Base-by-base conservation (phyloP, 2,797 vertebrate species). In the Cichlasoma orientale region DNA sequence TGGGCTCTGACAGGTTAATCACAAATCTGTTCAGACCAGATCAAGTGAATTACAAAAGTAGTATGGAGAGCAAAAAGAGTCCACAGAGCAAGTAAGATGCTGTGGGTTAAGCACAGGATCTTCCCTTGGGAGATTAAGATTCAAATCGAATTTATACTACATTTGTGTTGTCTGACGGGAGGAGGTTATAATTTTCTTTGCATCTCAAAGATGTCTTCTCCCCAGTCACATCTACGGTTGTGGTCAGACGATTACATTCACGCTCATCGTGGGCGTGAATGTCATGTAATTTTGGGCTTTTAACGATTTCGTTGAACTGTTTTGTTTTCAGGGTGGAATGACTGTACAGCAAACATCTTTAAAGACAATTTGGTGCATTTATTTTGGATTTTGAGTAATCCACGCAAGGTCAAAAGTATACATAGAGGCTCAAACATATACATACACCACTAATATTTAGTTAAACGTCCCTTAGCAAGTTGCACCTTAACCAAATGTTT, bases 191-290 rank as follows among this genome's bases (percentile, higher is more conserved):
- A 66, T 66, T 66, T 41, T 66, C 61, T 66, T 83, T 88, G 79
- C 12, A 76, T 85, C 84, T 69, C 68, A 90, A 87, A 91, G 88
- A 90, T 88, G 89, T 84, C 86, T 58, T 71, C 52, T 76, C 77
- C 75, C 25, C 78, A 70, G 80, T 57, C 80, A 59, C 38, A 75
- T 85, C 75, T 25, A 44, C 38, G 44, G 14, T 25, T 63, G 38
- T 0, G 14, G 59, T 18, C 8, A 44, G 38, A 63, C 25, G 38
- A 11, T 44, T 25, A 63, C 25, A 16, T 63, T 36, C 36, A 18
- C 59, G 44, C 25, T 63, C 59, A 44, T 63, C 59, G 44, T 44
- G 21, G 14, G 21, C 38, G 18, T 63, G 59, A 63, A 44, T 63
- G 38, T 21, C 59, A 19, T 63, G 38, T 44, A 18, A 63, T 18